Evolutionary conservation across 2,797 vertebrate genomes (phyloP), one percentile per base, ranked within the genome.

Genomic region (Borostomias antarcticus): DNA sequence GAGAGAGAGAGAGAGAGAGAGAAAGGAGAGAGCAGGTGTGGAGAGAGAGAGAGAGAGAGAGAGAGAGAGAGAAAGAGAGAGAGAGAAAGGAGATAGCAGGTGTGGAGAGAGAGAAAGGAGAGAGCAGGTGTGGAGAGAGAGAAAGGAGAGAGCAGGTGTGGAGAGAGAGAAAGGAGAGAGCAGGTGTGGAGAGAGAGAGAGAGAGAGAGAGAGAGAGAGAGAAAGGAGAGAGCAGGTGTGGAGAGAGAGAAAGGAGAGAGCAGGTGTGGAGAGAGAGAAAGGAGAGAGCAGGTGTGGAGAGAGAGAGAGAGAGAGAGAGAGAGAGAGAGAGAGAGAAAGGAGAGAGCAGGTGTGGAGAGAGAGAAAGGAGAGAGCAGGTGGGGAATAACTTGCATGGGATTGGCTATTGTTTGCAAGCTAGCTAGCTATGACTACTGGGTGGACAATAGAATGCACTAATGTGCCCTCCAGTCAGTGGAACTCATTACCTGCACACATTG

Each of bases 101-200:
- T 28, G 58, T n/a, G n/a, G n/a, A 48, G 52, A 35, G 56, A 69
- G 10, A 17, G 40, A 43, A 11, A 13, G n/a, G 57, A 11, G 37
- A 57, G 40, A 32, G 17, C 29, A 17, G 8, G 8, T 26, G 1
- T 15, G 29, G n/a, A n/a, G n/a, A n/a, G 1, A 17, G 43, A 0
- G 11, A 2, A 17, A 28, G 33, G 9, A 8, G 17, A n/a, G 1
- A 7, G 37, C 13, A 9, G 11, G 9, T 11, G 57, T 9, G 4
- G 7, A 17, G 0, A 35, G 30, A 11, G 33, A 28, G 13, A 6
- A 33, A 17, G 23, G 21, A 25, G 23, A 23, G 50, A n/a, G n/a
- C n/a, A n/a, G n/a, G n/a, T n/a, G n/a, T 43, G 58, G 54, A 52
- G 58, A 19, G 32, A 29, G n/a, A 8, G 47, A 52, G 57, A 51